A percentile compares a stretch with the other conserved stretches of the same genome.
These are phyloP conservation scores for Scolopax bukidnonensis DNA, from an alignment of 2,797 vertebrate species.

Conservation along the genomic window DNA sequence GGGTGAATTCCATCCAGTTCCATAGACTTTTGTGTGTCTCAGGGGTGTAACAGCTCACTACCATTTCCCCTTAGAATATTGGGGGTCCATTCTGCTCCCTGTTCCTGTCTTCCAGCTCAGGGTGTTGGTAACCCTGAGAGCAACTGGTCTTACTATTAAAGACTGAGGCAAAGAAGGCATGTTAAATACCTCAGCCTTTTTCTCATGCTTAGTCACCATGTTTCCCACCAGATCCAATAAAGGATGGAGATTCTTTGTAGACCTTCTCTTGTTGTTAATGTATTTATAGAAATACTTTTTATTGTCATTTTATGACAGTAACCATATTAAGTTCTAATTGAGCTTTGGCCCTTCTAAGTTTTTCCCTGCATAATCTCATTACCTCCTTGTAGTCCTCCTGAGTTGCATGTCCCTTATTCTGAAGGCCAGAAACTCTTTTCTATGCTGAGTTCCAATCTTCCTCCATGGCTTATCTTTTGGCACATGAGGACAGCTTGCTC, in stretches of 20 bases:
- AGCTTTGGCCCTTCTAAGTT: background rate
- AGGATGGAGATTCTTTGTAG: background rate
- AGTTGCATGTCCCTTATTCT: background rate
- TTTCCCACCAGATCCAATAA: background rate
- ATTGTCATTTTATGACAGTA: background rate
- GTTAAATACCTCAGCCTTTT: background rate
- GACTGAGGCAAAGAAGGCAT: background rate
- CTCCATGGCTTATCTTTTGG: background rate
- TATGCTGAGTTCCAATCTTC: background rate
- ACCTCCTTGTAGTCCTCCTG: background rate
- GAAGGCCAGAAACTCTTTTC: background rate
- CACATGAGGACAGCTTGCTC: background rate
- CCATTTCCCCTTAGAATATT: background rate
- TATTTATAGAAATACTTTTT: background rate
- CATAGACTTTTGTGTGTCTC: background rate
- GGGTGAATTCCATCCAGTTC: background rate
- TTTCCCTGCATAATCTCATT: background rate
- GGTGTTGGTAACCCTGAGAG: background rate
- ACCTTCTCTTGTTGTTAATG: background rate
- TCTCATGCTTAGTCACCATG: background rate
- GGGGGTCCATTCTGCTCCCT: background rate
- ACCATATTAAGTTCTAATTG: background rate
- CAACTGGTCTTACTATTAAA: background rate
- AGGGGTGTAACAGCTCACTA: background rate
- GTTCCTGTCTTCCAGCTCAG: background rate